phyloP scores from a whole-genome alignment of 2,888 invertebrate genomes.

The Sicus ferrugineus region DNA sequence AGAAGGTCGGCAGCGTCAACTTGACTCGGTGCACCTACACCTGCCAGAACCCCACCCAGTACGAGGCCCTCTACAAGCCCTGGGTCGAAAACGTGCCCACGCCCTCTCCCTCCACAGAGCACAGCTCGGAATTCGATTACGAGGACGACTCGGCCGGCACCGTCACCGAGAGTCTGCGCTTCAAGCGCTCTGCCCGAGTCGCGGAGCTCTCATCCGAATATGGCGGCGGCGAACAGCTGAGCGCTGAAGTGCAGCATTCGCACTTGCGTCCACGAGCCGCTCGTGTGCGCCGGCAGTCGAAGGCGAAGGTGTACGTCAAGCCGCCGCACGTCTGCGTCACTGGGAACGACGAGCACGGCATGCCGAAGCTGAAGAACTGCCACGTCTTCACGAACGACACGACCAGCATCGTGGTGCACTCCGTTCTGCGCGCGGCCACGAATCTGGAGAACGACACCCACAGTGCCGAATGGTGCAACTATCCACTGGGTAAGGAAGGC shows the following conservation, averaged over 20 bases:
- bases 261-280: constrained; percentile 19
- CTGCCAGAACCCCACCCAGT: constrained; percentile 67
- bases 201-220: constrained; percentile 44
- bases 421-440: constrained; percentile 67
- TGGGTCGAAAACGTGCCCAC: constrained; percentile 58
- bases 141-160: constrained; percentile 61
- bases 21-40: constrained; percentile 77
- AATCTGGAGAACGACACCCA: constrained; percentile 62
- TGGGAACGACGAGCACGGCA: constrained; percentile 45
- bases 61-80: constrained; percentile 60
- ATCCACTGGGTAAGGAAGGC: constrained; percentile 67
- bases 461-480: constrained; percentile 72
- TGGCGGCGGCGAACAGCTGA: constrained; percentile 49
- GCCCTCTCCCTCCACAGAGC: constrained; percentile 57
- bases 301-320: constrained; percentile 58
- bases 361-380: constrained; percentile 62
- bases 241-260: constrained; percentile 47
- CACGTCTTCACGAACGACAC: constrained; percentile 71
- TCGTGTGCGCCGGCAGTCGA: constrained; percentile 46
- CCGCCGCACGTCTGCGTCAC: constrained; percentile 71
- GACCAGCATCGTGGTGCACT: constrained; percentile 66
- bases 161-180: constrained; percentile 54
- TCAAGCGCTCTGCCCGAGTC: constrained; percentile 40
- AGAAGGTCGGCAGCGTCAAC: constrained; percentile 72
- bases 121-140: constrained; percentile 62